Conservation (phyloP, 2,888 invertebrate species). For the Parnassius mnemosyne region DNA sequence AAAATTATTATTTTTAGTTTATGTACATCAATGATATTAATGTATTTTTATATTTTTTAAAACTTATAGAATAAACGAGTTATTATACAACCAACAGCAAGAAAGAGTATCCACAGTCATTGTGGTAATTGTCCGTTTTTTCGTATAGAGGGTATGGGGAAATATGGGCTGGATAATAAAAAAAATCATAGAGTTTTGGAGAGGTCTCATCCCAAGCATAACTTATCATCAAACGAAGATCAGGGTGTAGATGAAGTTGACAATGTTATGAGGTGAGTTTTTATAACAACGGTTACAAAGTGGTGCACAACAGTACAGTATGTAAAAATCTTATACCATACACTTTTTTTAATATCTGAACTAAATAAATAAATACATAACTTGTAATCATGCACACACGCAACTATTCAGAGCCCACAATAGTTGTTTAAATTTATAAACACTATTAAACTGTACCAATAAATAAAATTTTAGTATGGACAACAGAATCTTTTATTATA, state of each 20-base stretch:
- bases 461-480: too few relatives aligned
- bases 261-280: conserved; percentile 56
- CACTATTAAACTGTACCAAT: too few relatives aligned
- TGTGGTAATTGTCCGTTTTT: conserved; percentile 31
- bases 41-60: conserved; percentile 4
- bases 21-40: background rate
- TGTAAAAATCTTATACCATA: too few relatives aligned
- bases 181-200: conserved; percentile 34
- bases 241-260: conserved; percentile 57
- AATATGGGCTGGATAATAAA: conserved; percentile 52
- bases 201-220: conserved; percentile 24
- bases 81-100: conserved; percentile 49
- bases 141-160: conserved; percentile 7
- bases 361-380: too few relatives aligned
- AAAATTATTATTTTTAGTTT: background rate
- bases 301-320: too few relatives aligned
- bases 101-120: conserved; percentile 53
- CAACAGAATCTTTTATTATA: too few relatives aligned
- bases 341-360: too few relatives aligned
- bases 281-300: background rate
- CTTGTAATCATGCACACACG: too few relatives aligned
- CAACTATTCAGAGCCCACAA: too few relatives aligned
- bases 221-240: conserved; percentile 20
- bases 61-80: conserved; percentile 48
- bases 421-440: too few relatives aligned